These are phyloP conservation scores for Cebus imitator DNA, from an alignment of 2,113 vertebrate species.

Conservation along the genomic window DNA sequence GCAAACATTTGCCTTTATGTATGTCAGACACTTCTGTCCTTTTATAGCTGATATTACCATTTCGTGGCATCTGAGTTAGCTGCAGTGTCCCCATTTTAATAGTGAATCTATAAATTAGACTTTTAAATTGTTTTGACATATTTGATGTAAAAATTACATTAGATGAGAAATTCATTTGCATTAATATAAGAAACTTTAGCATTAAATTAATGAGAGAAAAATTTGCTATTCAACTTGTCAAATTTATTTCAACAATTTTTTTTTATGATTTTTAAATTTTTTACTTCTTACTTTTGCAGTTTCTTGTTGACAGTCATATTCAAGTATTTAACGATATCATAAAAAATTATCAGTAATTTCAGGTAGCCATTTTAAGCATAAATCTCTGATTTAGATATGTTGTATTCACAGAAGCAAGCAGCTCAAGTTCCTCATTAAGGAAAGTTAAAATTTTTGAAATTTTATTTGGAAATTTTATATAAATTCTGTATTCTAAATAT, in stretches of 20 bases:
- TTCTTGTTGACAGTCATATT: background rate
- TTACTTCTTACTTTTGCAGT: background rate
- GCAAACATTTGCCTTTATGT: background rate
- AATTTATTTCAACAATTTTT: background rate
- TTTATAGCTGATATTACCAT: background rate
- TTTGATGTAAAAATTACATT: background rate
- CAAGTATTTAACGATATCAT: background rate
- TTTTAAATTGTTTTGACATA: conserved; percentile 8
- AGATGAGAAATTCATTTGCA: conserved; percentile 8
- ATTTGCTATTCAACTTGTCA: background rate
- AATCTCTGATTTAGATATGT: background rate
- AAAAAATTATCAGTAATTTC: background rate
- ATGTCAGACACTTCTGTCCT: background rate
- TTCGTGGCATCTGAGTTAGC: background rate
- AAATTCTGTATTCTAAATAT: background rate
- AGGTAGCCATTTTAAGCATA: background rate
- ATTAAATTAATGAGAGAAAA: conserved; percentile 22
- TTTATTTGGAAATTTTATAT: background rate
- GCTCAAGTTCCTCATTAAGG: background rate
- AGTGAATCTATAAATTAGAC: background rate
- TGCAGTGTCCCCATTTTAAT: background rate
- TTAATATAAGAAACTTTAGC: background rate
- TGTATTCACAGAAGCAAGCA: background rate
- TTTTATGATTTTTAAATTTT: background rate
- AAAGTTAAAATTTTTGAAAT: background rate